Evolutionary conservation across 2,113 vertebrate genomes (phyloP), one percentile per base, ranked within the genome.

Genomic region (Pitta sordida): DNA sequence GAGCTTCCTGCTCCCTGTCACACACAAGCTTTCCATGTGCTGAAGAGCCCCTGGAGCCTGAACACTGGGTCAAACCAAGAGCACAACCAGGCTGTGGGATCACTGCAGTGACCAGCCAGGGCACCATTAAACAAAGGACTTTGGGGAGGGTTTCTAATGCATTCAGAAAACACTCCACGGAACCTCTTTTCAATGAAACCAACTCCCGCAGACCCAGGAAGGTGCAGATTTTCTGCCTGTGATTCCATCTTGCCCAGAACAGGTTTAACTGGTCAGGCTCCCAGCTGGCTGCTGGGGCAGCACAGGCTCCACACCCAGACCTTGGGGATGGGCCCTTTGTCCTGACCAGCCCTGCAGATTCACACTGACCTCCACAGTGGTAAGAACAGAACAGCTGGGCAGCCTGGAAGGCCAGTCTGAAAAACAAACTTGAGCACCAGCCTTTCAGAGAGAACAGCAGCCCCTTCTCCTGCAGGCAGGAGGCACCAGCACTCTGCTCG

Each of bases 1-100:
- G 22, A 26, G 15, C 1, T 62, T 3, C 32, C 34, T 0, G 1
- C 18, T n/a, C 2, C 5, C 37, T 8, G 26, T 7, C 46, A 65
- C 20, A 41, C 1, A 48, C 0, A 20, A 13, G 39, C 36, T 16
- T 53, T 21, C 8, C 26, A 5, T 0, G 3, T 0, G 18, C 3
- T 27, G n/a, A 7, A 36, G 46, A 64, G 24, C 11, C 30, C 37
- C 46, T 21, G 3, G n/a, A 29, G 20, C 27, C 39, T 63, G 43
- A 0, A 5, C n/a, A 41, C 11, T 2, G 29, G 18, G 64, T 39
- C 83, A 67, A 68, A 64, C 15, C 51, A 60, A 70, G 69, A 60
- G 58, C 62, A 30, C 12, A 59, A 22, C 24, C 2, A 44, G 36
- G 36, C 16, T 9, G 0, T 6, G 24, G 21, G 24, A 32, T 49